Evolutionary conservation across 1,140 invertebrate genomes (phyloP), one percentile per base, ranked within the genome.

Genomic region (Schlechtendalia chinensis): DNA sequence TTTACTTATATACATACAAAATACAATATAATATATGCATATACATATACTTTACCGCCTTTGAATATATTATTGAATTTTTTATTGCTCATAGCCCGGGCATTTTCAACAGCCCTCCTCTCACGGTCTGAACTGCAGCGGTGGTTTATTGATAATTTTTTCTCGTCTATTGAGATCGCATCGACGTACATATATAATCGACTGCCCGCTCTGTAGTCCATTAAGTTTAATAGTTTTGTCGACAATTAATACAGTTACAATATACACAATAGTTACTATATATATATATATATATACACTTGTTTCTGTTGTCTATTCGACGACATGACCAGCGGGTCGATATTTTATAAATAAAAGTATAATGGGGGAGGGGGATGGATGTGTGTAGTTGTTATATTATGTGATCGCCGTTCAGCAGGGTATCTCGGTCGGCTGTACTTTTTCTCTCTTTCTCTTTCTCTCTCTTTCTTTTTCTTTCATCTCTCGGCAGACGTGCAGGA

Each of bases 311-410:
- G 19, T 45, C 4, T 61, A 53, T 61, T 47, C 27, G 24, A 69
- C 56, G 17, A 58, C 56, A 81, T 11, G 56, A 29, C 14, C 11
- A 67, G 17, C 67, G 11, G 59, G 65, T 63, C 67, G 69, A 63
- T 71, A 71, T 59, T 61, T 61, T 58, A 61, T 58, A 77, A 82
- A 74, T 74, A 56, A 80, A 80, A 79, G 22, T n/a, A n/a, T n/a
- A 59, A 63, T 39, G 8, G 32, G 27, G 54, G 72, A 32, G 8
- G 39, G 58, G 27, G 24, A 61, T 17, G 3, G 24, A 8, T 58
- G 24, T 22, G 24, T 32, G 29, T n/a, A 12, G 58, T 45, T 17
- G 39, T 45, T 39, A 14, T 45, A 29, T 72, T 27, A 6, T 63
- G 53, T 54, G 27, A 50, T 82, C 72, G 39, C 77, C 54, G 50